Base-by-base conservation (phyloP, 2,113 vertebrate genomes). In the Oryzias curvinotus region DNA sequence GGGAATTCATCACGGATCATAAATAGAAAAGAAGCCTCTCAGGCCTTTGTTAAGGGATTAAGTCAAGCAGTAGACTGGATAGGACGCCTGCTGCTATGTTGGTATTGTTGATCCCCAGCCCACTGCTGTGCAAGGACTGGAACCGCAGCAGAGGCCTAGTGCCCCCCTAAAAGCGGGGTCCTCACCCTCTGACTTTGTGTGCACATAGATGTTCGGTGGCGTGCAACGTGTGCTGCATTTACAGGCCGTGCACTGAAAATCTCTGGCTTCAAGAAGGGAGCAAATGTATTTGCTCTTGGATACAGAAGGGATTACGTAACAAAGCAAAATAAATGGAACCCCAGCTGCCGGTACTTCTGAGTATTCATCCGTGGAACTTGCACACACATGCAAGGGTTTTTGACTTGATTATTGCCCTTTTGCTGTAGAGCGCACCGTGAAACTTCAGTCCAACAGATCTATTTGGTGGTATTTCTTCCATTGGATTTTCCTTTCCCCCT, bases 31-130 rank as follows among this genome's bases (percentile, higher is more conserved):
- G 65, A 78, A 81, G 68, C 56, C 73, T 74, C 76, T 68, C 52
- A 2, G 49, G 55, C 65, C 67, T 67, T 86, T 88, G 88, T 87
- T 66, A 3, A 51, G 21, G 70, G 85, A 80, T 90, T 86, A 87
- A 86, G 71, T 68, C 65, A 77, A 75, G 88, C 87, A 87, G 82
- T 68, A 81, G 87, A 88, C 82, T 81, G 84, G 79, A 90, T 81
- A 82, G 71, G 58, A 67, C 81, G 64, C 77, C 79, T 76, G 72
- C 83, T 73, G 82, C 77, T 75, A 64, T 90, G 85, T 87, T 87
- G 78, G 64, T 49, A 56, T 73, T 80, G 81, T 87, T 83, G 81
- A 88, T 84, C 79, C 83, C 56, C 52, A 71, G 69, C 75, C 75
- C 76, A 78, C 83, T 74, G 74, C 80, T 83, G 77, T 66, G 75